Evolutionary conservation across 2,797 vertebrate genomes (phyloP).

Genomic region (Meda fulgida): DNA sequence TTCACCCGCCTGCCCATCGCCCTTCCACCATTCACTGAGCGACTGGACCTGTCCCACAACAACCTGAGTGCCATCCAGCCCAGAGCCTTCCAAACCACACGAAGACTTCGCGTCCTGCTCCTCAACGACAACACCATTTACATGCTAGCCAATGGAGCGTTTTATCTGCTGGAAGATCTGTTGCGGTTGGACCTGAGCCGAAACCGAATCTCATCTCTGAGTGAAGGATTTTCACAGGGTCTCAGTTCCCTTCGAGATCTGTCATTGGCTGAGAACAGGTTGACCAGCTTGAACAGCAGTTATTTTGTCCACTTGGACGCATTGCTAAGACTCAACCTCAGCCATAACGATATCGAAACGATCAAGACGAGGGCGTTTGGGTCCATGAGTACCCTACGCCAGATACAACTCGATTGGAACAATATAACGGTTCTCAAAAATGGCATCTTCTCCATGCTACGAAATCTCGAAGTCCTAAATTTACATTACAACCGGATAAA

Average conservation of each 20-base stretch:
- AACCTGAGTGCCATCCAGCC: constrained; percentile 69
- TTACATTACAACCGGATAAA: constrained; percentile 76
- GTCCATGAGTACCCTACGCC: constrained; percentile 76
- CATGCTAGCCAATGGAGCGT: constrained; percentile 69
- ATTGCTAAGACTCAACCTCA: constrained; percentile 79
- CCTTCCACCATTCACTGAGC: constrained; percentile 74
- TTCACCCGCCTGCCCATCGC: constrained; percentile 65
- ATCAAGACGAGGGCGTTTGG: constrained; percentile 76
- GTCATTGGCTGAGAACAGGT: constrained; percentile 75
- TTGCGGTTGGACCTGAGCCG: constrained; percentile 81
- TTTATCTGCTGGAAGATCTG: constrained; percentile 76
- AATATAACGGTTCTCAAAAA: constrained; percentile 66
- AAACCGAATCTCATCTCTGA: constrained; percentile 75
- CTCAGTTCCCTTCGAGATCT: constrained; percentile 77
- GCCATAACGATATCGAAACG: constrained; percentile 73
- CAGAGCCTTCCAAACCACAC: constrained; percentile 66
- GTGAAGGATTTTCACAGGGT: constrained; percentile 75
- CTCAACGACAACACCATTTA: constrained; percentile 79
- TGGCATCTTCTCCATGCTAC: constrained; percentile 81
- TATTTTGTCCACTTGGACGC: constrained; percentile 77
- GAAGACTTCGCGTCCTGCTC: constrained; percentile 76
- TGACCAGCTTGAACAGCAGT: constrained; percentile 68
- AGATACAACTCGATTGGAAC: constrained; percentile 79
- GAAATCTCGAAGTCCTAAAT: constrained; percentile 80
- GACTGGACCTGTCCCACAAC: constrained; percentile 81